phyloP scores from a whole-genome alignment of 2,113 vertebrate genomes.

The Gila orcuttii region DNA sequence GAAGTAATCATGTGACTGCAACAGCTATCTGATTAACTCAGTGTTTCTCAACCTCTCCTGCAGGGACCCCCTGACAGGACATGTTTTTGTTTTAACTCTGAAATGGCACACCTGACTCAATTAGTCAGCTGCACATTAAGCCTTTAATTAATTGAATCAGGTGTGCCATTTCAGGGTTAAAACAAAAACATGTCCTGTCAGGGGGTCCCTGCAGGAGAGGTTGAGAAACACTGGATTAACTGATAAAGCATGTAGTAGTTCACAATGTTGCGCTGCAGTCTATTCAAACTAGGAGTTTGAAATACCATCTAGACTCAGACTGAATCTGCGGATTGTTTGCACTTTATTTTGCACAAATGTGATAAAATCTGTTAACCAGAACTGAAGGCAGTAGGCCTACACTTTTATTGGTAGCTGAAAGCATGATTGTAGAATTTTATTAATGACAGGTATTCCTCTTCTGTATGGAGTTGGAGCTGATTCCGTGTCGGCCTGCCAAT shows the following conservation, averaged over 20 bases:
- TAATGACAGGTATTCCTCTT: not conserved
- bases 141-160: no score
- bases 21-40: not conserved
- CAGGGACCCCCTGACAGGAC: no score
- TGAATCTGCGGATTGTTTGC: not conserved
- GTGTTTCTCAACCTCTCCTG: no score
- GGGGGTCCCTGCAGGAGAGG: no score
- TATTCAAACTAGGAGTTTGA: not conserved
- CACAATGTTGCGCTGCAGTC: not conserved
- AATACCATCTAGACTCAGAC: not conserved
- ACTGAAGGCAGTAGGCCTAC: not conserved
- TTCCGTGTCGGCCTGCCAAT: not conserved
- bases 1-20: slow-evolving; percentile 32
- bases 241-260: slow-evolving; percentile 18
- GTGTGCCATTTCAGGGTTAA: no score
- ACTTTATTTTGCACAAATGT: not conserved
- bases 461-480: not conserved
- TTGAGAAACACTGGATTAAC: no score
- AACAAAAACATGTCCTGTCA: no score
- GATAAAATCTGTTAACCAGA: not conserved
- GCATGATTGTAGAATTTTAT: not conserved
- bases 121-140: no score
- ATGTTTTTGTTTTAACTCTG: no score
- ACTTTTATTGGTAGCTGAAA: not conserved
- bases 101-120: no score